Conservation (phyloP, 2,113 vertebrate species). For the Thymallus thymallus region DNA sequence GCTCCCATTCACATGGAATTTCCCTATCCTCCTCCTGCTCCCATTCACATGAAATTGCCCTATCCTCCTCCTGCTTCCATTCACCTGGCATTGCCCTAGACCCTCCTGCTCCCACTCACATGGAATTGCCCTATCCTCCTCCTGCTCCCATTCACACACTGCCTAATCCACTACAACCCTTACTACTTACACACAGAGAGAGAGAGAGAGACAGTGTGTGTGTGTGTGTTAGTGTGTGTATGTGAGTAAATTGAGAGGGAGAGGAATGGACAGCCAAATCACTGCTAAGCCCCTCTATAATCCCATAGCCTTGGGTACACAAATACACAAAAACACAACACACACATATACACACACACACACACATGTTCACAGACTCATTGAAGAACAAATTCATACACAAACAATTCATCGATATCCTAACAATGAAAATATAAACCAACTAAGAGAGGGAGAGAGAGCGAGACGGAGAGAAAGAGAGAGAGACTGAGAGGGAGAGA, state of each 20-base stretch:
- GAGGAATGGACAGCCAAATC: conserved; percentile 64
- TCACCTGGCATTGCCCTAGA: not conserved
- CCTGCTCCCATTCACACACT: conserved; percentile 69
- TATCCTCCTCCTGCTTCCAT: not conserved
- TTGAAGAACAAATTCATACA: conserved; percentile 26
- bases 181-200: conserved; percentile 43
- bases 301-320: conserved; percentile 52
- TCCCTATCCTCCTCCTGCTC: no score
- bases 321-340: conserved; percentile 14
- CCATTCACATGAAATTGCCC: no score
- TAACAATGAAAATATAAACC: conserved; percentile 45
- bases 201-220: not conserved
- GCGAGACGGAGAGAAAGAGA: no score
- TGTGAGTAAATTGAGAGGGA: no score
- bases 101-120: conserved; percentile 28
- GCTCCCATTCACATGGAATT: no score
- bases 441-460: conserved; percentile 16
- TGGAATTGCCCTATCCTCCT: conserved; percentile 42
- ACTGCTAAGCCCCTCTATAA: conserved; percentile 70
- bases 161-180: conserved; percentile 58
- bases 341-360: conserved; percentile 8
- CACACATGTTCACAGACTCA: conserved; percentile 1
- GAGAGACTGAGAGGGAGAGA: no score
- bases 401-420: conserved; percentile 28
- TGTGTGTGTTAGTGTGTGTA: no score